Evolutionary conservation across 2,797 vertebrate species (phyloP), one percentile per base, ranked within the genome.

Genomic region (Naso thynnoides): DNA sequence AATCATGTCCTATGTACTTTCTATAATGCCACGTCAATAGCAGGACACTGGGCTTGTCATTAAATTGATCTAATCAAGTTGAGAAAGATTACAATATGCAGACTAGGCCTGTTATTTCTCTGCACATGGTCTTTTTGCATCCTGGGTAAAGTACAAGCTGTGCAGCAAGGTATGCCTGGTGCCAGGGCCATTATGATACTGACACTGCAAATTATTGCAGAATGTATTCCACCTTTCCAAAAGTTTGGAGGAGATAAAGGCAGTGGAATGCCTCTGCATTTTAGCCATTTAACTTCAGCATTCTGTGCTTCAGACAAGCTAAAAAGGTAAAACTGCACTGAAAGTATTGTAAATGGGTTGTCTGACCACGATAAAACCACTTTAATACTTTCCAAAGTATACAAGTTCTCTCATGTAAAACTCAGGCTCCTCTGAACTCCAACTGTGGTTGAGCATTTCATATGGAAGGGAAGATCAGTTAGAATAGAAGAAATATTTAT

Each of bases 21-120:
- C 73, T 71, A 65, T 55, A 38, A 64, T 29, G 45, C 89, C 85
- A 91, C 88, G 86, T 90, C 79, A 86, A 65, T 50, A 53, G 45
- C 26, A 38, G 45, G n/a, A 50, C 58, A 24, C 23, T 0, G 8
- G 41, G 69, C 54, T 79, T 76, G 67, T 81, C 70, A 85, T 89
- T 86, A 83, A 71, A 86, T 53, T 24, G 48, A 82, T 77, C 47
- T 49, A 57, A 85, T 78, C 62, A 27, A 36, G 36, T 76, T 63
- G 73, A 19, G 45, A 80, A 69, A 81, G 49, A 70, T 42, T 72
- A 54, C 52, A 65, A 53, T 39, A 63, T 56, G 67, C 49, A 54
- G 42, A 44, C 19, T 3, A 8, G 27, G 14, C 23, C 53, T 71
- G 68, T 54, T 72, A 82, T 73, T 81, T 50, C 19, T 70, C 60